Base-by-base conservation (phyloP, 2,797 vertebrate genomes). In the Lepidocolaptes lacrymiger region DNA sequence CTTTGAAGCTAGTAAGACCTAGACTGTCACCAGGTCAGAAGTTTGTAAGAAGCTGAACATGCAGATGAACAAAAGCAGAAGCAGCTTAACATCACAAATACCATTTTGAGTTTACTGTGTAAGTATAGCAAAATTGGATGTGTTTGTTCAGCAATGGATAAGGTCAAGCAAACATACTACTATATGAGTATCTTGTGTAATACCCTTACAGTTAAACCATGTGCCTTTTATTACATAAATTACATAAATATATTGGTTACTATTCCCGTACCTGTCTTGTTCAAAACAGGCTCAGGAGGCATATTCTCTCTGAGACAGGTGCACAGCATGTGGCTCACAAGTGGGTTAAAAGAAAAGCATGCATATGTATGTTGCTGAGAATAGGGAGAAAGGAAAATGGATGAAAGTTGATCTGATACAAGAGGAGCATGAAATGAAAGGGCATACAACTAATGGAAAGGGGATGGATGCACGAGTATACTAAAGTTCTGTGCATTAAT, bases 371-470 rank as follows among this genome's bases (percentile, higher is more conserved):
- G 76, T 43, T 85, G 56, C 56, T 67, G 62, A 81, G 74, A 63
- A 64, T 1, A 56, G 44, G 39, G 30, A 91, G 54, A 88, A 94
- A 89, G 43, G 27, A 90, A 92, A 95, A 78, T 41, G 81, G 79
- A 93, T 96, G 79, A 74, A 95, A 95, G 88, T 52, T 91, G 84
- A 61, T 69, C 39, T 85, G 61, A 75, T 83, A 80, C 44, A 93
- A 78, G 51, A 55, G 37, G 94, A 71, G 26, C 37, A 81, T 49
- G 64, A 95, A 95, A 95, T 56, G 51, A 88, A 90, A 95, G 86
- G 77, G 83, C 81, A 67, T 72, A 51, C 8, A 92, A 83, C 48
- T 58, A 51, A 73, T 13, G 41, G 78, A 92, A 89, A 91, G 74
- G 41, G 34, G 51, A 67, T 43, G 48, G 76, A 73, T 76, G 61